Evolutionary conservation across 2,797 vertebrate species (phyloP).

Genomic region (Tolypeutes matacus): DNA sequence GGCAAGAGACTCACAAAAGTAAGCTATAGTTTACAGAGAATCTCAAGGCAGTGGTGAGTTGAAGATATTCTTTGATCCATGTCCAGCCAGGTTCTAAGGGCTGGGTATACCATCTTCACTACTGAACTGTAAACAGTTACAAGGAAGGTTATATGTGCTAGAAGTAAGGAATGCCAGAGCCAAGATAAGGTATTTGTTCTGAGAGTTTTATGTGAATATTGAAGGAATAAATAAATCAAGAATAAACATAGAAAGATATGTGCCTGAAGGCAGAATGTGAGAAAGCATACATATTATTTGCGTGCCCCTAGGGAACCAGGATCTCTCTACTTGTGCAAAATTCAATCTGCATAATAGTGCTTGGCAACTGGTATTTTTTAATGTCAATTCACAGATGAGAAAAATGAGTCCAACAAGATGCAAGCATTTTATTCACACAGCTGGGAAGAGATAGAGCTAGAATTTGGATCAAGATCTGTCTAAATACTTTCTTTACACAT

Average conservation of each 20-base stretch:
- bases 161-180: background rate
- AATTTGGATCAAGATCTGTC: conserved; percentile 9
- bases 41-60: background rate
- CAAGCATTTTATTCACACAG: conserved; percentile 3
- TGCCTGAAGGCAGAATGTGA: background rate
- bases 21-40: background rate
- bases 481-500: background rate
- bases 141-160: background rate
- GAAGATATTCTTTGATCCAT: background rate
- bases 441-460: background rate
- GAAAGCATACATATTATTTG: background rate
- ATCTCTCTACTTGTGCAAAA: background rate
- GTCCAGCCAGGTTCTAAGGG: background rate
- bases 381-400: conserved; percentile 30
- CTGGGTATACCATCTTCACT: background rate
- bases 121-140: background rate
- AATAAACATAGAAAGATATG: background rate
- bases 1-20: background rate
- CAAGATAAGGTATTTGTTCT: background rate
- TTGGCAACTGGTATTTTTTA: conserved; percentile 1
- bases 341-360: background rate
- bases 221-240: background rate
- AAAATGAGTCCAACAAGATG: background rate
- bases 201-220: background rate
- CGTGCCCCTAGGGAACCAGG: background rate